A percentile compares a stretch with the other conserved stretches of the same genome.
phyloP scores from a whole-genome alignment of 2,797 vertebrate genomes.

The Rhinatrema bivittatum region DNA sequence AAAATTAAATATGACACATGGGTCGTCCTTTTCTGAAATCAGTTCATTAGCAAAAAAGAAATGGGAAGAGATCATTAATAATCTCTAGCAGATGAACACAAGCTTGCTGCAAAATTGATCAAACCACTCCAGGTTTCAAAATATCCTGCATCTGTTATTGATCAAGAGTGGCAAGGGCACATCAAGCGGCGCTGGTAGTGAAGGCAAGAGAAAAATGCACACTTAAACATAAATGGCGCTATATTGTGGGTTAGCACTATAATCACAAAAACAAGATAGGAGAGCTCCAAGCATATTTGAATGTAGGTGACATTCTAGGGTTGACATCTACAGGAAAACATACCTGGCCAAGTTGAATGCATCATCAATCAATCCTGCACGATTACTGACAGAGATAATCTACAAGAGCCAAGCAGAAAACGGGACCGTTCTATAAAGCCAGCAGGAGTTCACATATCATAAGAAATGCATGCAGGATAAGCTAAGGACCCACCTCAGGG shows the following conservation, averaged over 20 bases:
- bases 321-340: conserved; percentile 43
- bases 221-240: background rate
- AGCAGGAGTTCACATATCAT: conserved; percentile 15
- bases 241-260: too few species aligned
- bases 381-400: conserved; percentile 92
- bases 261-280: background rate
- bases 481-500: conserved; percentile 63
- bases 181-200: conserved; percentile 10
- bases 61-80: conserved; percentile 41
- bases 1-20: conserved; percentile 26
- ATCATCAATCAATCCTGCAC: conserved; percentile 90
- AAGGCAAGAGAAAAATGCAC: background rate
- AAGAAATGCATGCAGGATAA: conserved; percentile 13
- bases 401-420: conserved; percentile 43
- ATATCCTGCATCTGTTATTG: conserved; percentile 34
- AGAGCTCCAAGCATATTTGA: conserved; percentile 3
- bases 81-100: conserved; percentile 36
- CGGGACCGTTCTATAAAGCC: conserved; percentile 29
- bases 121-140: conserved; percentile 35
- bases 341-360: conserved; percentile 96
- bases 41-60: conserved; percentile 42
- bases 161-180: conserved; percentile 23
- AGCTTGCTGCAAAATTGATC: conserved; percentile 46
- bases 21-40: conserved; percentile 19
- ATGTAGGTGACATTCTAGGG: conserved; percentile 22